Conservation (phyloP, 1,140 invertebrate species). For the Lordiphosa mommai region DNA sequence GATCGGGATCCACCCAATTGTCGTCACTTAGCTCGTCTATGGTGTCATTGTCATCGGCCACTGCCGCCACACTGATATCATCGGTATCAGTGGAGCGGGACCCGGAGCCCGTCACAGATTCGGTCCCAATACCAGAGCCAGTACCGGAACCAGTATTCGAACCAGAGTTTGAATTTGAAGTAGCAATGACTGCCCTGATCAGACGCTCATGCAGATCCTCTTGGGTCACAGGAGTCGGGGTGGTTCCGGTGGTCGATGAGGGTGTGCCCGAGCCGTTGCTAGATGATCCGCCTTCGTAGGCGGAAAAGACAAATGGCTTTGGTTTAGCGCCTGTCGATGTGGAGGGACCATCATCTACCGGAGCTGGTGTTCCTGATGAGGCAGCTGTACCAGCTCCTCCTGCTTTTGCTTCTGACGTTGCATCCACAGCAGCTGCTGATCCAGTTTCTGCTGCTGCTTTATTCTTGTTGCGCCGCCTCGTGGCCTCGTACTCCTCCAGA, state of each 20-base stretch:
- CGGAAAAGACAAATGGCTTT: not conserved
- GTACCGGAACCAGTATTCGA: not conserved
- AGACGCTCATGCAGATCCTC: conserved; percentile 13
- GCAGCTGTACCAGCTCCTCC: not conserved
- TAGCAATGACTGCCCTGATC: conserved; percentile 11
- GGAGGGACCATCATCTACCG: conserved; percentile 20
- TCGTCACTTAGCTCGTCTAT: conserved; percentile 59
- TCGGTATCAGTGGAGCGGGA: conserved; percentile 55
- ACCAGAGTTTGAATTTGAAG: conserved; percentile 11
- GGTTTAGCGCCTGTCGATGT: conserved; percentile 27
- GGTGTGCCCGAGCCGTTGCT: conserved; percentile 26
- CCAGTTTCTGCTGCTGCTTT: conserved; percentile 7
- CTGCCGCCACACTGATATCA: conserved; percentile 45
- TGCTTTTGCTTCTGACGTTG: not conserved
- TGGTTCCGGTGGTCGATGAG: conserved; percentile 23
- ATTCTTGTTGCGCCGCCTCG: conserved; percentile 34
- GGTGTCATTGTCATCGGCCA: conserved; percentile 53
- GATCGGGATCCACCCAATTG: conserved; percentile 53
- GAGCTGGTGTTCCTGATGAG: not conserved
- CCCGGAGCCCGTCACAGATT: conserved; percentile 22
- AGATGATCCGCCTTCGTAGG: not conserved
- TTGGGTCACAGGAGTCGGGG: conserved; percentile 39
- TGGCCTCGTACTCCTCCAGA: conserved; percentile 46
- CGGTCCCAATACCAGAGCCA: not conserved
- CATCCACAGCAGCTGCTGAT: not conserved